phyloP scores from a whole-genome alignment of 2,888 invertebrate species.

The Drosophila mimetica region DNA sequence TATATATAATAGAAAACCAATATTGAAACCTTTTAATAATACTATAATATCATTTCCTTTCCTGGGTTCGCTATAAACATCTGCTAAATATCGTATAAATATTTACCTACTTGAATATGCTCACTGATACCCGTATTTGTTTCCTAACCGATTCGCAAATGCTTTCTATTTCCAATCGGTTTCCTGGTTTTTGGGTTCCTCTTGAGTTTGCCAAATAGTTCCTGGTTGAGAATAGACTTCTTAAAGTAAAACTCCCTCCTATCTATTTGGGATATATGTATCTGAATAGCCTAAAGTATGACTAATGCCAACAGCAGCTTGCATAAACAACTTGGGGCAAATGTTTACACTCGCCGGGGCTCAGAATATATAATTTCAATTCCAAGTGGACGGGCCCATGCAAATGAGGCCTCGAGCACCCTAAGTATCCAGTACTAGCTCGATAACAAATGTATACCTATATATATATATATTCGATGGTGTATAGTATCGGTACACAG shows the following conservation, averaged over 20 bases:
- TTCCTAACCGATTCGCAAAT: slow-evolving; percentile 14
- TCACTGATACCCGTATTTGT: slow-evolving; percentile 17
- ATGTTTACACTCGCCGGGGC: slow-evolving; percentile 51
- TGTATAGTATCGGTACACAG: not conserved
- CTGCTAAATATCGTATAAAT: slow-evolving; percentile 28
- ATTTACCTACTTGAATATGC: slow-evolving; percentile 26
- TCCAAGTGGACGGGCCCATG: slow-evolving; percentile 62
- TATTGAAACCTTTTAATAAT: no score
- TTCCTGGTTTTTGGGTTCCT: slow-evolving; percentile 24
- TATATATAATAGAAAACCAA: no score
- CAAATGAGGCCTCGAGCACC: slow-evolving; percentile 54
- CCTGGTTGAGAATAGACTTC: not conserved
- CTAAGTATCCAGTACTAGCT: slow-evolving; percentile 38
- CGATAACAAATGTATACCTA: not conserved
- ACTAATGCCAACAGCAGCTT: slow-evolving; percentile 45
- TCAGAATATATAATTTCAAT: slow-evolving; percentile 57
- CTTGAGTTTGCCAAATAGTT: slow-evolving; percentile 10
- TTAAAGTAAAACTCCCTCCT: not conserved
- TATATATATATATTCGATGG: not conserved
- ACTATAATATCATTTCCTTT: not conserved
- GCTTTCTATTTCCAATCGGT: slow-evolving; percentile 17
- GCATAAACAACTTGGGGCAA: slow-evolving; percentile 44
- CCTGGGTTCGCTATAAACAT: not conserved
- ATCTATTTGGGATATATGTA: slow-evolving; percentile 3
- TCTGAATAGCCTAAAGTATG: slow-evolving; percentile 19